Evolutionary conservation across 1,140 invertebrate genomes (phyloP).

Genomic region (Ptiloglossa arizonensis): DNA sequence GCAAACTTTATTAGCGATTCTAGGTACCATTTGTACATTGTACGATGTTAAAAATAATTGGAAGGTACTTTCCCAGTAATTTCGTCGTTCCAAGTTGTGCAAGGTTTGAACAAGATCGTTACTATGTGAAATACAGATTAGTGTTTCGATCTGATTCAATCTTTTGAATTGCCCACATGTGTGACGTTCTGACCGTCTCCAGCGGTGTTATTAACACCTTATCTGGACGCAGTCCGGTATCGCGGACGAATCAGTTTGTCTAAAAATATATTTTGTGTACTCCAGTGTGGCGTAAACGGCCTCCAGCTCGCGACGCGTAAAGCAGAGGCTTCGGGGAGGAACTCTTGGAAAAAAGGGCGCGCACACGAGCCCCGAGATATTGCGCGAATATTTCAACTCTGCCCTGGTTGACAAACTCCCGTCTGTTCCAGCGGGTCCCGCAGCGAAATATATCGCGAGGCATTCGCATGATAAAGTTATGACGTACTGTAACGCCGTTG

Average conservation of each 20-base stretch:
- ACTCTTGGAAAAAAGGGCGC: neutral
- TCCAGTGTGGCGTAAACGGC: no score
- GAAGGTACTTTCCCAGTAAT: no score
- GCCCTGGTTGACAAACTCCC: neutral
- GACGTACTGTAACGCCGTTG: neutral
- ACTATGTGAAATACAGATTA: no score
- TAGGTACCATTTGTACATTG: no score
- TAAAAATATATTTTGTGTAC: neutral
- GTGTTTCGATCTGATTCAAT: no score
- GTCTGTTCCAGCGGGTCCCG: neutral
- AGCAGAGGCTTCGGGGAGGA: neutral
- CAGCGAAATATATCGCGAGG: neutral
- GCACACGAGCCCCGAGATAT: neutral
- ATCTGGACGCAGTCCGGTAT: neutral
- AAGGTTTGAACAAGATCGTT: no score
- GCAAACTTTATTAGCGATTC: neutral
- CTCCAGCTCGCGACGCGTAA: no score
- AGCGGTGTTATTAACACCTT: neutral
- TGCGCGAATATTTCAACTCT: neutral
- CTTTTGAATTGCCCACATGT: no score
- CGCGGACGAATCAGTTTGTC: neutral
- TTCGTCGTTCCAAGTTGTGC: no score
- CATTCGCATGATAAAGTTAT: neutral
- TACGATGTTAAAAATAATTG: neutral
- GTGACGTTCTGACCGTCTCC: neutral